Evolutionary conservation across 2,113 vertebrate genomes (phyloP).

Genomic region (Excalfactoria chinensis): DNA sequence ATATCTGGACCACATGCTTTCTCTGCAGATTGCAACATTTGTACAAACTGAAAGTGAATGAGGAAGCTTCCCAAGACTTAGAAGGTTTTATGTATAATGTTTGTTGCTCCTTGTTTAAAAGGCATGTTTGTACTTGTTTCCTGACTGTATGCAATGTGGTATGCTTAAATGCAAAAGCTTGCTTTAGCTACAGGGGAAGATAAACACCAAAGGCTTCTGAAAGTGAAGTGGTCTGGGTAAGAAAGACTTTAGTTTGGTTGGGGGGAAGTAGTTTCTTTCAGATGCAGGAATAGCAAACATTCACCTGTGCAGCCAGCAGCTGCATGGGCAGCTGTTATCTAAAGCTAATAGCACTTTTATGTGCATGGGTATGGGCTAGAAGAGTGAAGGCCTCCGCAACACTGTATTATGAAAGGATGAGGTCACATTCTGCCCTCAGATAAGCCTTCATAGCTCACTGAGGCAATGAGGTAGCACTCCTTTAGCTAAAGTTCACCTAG

Average conservation of each 20-base stretch:
- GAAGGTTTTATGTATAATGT: not conserved
- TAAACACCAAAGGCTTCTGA: not conserved
- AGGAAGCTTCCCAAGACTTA: not conserved
- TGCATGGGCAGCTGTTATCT: not conserved
- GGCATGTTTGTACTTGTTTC: not conserved
- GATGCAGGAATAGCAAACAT: slow-evolving; percentile 26
- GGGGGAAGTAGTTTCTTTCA: not conserved
- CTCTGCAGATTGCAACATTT: fast-evolving
- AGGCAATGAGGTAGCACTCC: not conserved
- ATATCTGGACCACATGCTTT: fast-evolving
- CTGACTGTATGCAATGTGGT: not conserved
- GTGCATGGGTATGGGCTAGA: not conserved
- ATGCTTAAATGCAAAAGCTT: not conserved
- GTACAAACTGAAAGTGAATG: not conserved
- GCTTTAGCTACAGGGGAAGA: not conserved
- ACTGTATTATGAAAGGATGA: not conserved
- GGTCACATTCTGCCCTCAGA: not conserved
- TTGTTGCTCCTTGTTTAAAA: not conserved
- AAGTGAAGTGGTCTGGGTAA: not conserved
- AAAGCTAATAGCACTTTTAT: not conserved
- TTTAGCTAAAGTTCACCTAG: not conserved
- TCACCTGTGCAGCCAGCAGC: not conserved
- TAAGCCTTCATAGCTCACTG: not conserved
- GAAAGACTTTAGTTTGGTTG: not conserved
- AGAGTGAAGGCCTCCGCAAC: not conserved